phyloP scores from a whole-genome alignment of 2,113 vertebrate species.

The Scopus umbretta region DNA sequence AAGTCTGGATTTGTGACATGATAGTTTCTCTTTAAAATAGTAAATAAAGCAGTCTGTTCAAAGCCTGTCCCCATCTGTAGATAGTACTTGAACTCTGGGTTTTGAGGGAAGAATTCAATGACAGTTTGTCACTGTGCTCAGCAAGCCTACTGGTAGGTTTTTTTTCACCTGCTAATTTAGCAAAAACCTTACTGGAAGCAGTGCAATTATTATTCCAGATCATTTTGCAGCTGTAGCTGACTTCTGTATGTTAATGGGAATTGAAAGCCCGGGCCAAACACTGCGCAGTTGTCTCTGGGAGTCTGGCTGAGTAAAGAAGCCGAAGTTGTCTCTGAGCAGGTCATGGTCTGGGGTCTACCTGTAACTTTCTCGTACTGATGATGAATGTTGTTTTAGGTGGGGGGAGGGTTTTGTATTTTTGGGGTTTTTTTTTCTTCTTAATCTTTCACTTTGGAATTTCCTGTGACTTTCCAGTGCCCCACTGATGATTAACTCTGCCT shows the following conservation, averaged over 20 bases:
- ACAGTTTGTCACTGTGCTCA: background rate
- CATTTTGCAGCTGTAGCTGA: background rate
- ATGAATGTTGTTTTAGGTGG: background rate
- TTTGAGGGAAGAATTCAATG: background rate
- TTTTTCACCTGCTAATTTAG: background rate
- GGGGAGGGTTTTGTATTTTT: background rate
- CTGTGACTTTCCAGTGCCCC: conserved; percentile 4
- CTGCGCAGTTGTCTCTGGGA: background rate
- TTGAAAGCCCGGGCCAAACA: background rate
- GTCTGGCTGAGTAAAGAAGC: background rate
- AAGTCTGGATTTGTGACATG: background rate
- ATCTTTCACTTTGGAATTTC: background rate
- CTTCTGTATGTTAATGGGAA: background rate
- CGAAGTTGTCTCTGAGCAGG: background rate
- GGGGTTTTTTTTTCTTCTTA: background rate
- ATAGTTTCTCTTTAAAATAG: background rate
- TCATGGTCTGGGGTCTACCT: background rate
- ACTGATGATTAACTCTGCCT: conserved; percentile 48
- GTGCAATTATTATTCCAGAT: background rate
- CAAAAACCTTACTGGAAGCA: background rate
- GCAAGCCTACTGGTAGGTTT: background rate
- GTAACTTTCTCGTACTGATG: background rate
- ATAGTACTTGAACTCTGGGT: background rate
- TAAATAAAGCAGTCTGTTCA: background rate
- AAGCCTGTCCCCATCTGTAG: background rate